Base-by-base conservation (phyloP, 1,140 invertebrate genomes). In the Gonatopus flavifemur region DNA sequence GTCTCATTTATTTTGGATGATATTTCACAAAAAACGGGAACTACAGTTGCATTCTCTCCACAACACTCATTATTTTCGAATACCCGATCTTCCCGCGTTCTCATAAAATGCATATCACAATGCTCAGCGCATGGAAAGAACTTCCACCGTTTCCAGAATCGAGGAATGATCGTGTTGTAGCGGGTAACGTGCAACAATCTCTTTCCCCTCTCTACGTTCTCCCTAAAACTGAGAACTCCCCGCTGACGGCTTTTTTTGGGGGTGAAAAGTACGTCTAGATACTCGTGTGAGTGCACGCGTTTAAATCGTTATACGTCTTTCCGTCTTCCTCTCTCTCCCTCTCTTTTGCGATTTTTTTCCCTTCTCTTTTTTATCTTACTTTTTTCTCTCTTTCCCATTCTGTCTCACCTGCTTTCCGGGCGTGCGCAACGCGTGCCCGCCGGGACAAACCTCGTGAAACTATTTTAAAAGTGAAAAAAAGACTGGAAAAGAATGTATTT, bases 361-460 rank as follows among this genome's bases (percentile, higher is more conserved):
- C 9, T 8, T 35, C 20, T 36, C 15, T 18, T 33, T n/a, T 4
- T 35, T n/a, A 12, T 25, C 22, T 30, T n/a, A n/a, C n/a, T n/a
- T n/a, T n/a, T 24, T 8, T 30, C 21, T 24, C 16, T n/a, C 33
- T 51, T 44, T 32, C 19, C 45, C 35, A 35, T 36, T 30, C 13
- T 16, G 22, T 57, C 65, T 64, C 65, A 67, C 67, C 67, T 67
- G 67, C 65, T 57, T 51, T n/a, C 30, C 54, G 50, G 51, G 62
- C 66, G 65, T 57, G 66, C 57, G 52, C 52, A 49, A 40, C 55
- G 66, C 67, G 65, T 67, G 67, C 55, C 63, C 32, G 43, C 28
- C 52, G 37, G 47, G 36, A 48, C 41, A 51, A 54, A 36, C 41
- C 55, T 45, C n/a, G n/a, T n/a, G n/a, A n/a, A n/a, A n/a, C n/a